Percentiles rank a stretch among this genome's conserved stretches.
These are phyloP conservation scores for Eilema sororculum DNA, from an alignment of 2,888 invertebrate species.

Conservation along the genomic window DNA sequence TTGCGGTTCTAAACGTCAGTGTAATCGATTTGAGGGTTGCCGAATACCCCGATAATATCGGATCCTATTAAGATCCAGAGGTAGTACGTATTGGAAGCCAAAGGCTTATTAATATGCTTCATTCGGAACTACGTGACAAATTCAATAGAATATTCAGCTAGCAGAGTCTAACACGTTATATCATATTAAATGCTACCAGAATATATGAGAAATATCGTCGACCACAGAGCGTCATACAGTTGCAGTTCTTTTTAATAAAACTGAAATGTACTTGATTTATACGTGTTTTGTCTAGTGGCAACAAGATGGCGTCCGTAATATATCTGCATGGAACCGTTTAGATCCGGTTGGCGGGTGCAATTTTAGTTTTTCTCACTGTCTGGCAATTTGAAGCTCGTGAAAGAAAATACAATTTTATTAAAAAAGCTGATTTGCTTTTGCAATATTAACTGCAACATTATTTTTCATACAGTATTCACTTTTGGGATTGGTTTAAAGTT, in stretches of 20 bases:
- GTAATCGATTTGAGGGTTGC: constrained; percentile 1
- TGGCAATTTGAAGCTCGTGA: constrained; percentile 60
- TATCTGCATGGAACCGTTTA: constrained; percentile 72
- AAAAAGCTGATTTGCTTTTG: constrained; percentile 43
- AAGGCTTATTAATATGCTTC: not conserved
- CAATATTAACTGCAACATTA: constrained; percentile 32
- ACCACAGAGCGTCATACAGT: constrained; percentile 50
- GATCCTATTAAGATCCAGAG: not conserved
- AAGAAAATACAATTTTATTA: constrained; percentile 62
- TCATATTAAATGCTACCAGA: constrained; percentile 10
- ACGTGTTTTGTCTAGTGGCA: constrained; percentile 73
- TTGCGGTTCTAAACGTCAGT: not conserved
- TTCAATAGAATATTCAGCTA: constrained; percentile 11
- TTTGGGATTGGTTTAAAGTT: too few species aligned
- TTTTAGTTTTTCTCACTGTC: constrained; percentile 69
- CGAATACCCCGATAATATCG: constrained; percentile 1
- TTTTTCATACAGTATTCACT: constrained; percentile 7
- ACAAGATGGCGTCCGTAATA: constrained; percentile 77
- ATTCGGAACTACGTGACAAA: constrained; percentile 7
- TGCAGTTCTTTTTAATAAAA: constrained; percentile 73
- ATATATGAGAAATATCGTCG: constrained; percentile 29
- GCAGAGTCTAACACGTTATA: constrained; percentile 16
- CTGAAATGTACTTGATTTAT: constrained; percentile 73
- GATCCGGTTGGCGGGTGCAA: constrained; percentile 64
- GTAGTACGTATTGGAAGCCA: not conserved